Evolutionary conservation across 2,797 vertebrate species (phyloP), one percentile per base, ranked within the genome.

Genomic region (Betta splendens): DNA sequence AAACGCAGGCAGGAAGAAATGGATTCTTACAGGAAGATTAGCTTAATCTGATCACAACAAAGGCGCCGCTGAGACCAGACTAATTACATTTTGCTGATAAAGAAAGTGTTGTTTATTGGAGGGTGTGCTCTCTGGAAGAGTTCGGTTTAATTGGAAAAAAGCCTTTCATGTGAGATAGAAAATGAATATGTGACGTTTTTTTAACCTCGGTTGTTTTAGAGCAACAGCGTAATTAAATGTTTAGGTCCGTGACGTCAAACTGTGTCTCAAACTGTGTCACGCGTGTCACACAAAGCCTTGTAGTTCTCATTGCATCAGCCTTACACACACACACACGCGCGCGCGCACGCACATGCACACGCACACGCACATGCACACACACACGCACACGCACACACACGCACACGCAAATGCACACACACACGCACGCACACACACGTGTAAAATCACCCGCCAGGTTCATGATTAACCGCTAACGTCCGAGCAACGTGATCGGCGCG

Each of bases 31-130:
- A 48, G 38, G 9, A 48, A 46, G 37, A 68, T 64, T 69, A 69
- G 17, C 21, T 28, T 64, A 47, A 70, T 68, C 63, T 68, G 33
- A 76, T 64, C 36, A 45, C 17, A 51, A 32, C 60, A 57, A 50
- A 17, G 7, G 20, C 5, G 50, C n/a, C n/a, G n/a, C 31, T 48
- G 28, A 37, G 51, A 45, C 29, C 29, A 11, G 43, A 42, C 11
- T 58, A 65, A 68, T 64, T 21, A 21, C 11, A 59, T 32, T 53
- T 46, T 50, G 11, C 32, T 33, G 21, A 57, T 35, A 13, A n/a
- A 50, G 51, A 11, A 60, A 59, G 51, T 2, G n/a, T 5, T 55
- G 45, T 61, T 64, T 60, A 17, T 48, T 29, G 12, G 3, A 16
- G 11, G 35, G 35, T 48, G 2, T 46, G 9, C 26, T 21, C 18